A percentile compares a stretch with the other conserved stretches of the same genome.
phyloP scores from a whole-genome alignment of 1,140 invertebrate species.

The Drosophila arawakana region DNA sequence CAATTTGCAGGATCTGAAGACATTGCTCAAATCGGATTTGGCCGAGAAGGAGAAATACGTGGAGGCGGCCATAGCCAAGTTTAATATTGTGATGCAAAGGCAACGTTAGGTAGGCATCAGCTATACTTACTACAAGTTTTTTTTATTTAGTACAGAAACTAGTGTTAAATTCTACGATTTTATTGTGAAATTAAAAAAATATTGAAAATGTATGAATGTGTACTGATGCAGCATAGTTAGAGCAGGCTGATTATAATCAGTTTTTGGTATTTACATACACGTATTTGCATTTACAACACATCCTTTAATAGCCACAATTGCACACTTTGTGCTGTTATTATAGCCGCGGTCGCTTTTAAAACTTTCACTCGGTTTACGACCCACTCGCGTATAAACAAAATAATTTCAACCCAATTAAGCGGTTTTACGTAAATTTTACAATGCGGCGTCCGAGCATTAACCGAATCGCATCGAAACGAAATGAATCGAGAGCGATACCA shows the following conservation, averaged over 20 bases:
- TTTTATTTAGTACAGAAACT: no score
- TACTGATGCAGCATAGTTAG: no score
- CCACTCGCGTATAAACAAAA: conserved; percentile 60
- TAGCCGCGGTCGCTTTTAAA: conserved; percentile 44
- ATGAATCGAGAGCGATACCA: background rate
- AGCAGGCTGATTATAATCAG: background rate
- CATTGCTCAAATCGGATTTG: conserved; percentile 87
- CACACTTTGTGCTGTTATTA: conserved; percentile 43
- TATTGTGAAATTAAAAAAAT: no score
- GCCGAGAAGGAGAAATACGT: conserved; percentile 85
- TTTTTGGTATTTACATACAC: background rate
- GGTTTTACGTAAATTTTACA: conserved; percentile 67
- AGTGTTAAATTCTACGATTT: no score
- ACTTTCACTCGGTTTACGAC: conserved; percentile 47
- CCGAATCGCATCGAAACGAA: conserved; percentile 24
- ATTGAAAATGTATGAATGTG: no score
- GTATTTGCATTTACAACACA: conserved; percentile 12
- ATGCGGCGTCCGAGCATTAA: conserved; percentile 49
- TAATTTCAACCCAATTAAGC: conserved; percentile 71
- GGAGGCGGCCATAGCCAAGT: conserved; percentile 55
- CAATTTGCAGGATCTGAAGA: conserved; percentile 87
- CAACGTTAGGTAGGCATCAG: background rate
- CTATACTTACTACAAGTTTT: no score
- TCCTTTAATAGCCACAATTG: conserved; percentile 38
- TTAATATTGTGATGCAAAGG: conserved; percentile 48